Conservation (phyloP, 1,140 invertebrate genomes). For the Oreohelix idahoensis region DNA sequence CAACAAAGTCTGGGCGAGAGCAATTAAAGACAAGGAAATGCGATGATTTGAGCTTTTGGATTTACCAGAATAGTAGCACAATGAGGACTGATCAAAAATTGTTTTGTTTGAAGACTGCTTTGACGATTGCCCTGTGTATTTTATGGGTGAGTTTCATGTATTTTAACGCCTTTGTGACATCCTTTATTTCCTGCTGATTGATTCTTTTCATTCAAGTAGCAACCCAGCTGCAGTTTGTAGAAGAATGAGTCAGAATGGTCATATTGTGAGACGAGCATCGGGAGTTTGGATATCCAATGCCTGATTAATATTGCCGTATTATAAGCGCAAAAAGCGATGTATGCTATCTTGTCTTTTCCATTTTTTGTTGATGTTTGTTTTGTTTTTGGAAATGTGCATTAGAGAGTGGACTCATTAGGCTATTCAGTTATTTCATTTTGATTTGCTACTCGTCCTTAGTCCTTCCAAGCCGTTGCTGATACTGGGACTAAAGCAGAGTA, state of each 20-base stretch:
- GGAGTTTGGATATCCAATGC: no score
- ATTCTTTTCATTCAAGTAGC: background rate
- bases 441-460: no score
- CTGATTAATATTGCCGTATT: no score
- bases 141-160: slow-evolving; percentile 41
- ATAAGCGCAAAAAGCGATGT: no score
- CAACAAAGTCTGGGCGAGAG: background rate
- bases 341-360: no score
- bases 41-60: slow-evolving; percentile 8
- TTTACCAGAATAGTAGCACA: slow-evolving; percentile 7
- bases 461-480: no score
- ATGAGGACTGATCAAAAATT: slow-evolving; percentile 53
- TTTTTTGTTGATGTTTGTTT: no score
- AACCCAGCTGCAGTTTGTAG: background rate
- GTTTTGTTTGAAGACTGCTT: slow-evolving; percentile 43
- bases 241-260: background rate
- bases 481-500: no score
- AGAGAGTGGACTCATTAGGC: no score
- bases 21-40: slow-evolving; percentile 18
- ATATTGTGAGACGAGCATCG: background rate
- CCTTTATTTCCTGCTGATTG: background rate
- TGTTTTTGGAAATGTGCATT: no score
- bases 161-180: background rate
- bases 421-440: no score
- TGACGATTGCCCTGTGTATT: slow-evolving; percentile 42